Conservation (phyloP, 2,888 invertebrate genomes). For the Anoplius nigerrimus region DNA sequence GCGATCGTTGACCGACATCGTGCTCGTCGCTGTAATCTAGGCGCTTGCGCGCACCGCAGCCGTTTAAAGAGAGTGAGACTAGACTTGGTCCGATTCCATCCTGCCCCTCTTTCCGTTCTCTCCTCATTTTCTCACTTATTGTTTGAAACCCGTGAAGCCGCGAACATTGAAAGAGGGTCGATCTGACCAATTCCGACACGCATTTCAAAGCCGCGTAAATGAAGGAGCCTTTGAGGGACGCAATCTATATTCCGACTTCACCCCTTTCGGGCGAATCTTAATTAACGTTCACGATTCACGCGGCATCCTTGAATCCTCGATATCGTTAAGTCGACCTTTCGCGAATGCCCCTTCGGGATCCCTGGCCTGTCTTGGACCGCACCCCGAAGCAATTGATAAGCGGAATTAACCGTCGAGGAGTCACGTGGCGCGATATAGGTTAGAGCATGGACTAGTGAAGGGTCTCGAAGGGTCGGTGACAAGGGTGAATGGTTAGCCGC, state of each 20-base stretch:
- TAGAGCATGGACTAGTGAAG: conserved; percentile 14
- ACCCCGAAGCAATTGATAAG: background rate
- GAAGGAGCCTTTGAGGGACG: no score
- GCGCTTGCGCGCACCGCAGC: no score
- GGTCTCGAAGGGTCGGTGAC: conserved; percentile 17
- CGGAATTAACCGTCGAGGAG: conserved; percentile 56
- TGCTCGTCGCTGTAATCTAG: no score
- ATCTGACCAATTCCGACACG: background rate
- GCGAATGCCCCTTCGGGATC: background rate
- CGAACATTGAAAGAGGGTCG: conserved; percentile 2
- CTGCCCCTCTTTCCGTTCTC: no score
- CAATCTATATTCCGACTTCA: conserved; percentile 1
- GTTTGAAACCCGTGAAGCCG: no score
- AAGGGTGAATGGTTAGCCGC: conserved; percentile 18
- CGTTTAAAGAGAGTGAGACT: no score
- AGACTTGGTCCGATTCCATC: no score
- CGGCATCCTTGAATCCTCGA: conserved; percentile 5
- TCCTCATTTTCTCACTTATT: no score
- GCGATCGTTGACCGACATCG: no score
- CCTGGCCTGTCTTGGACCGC: background rate
- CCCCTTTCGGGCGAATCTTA: conserved; percentile 19
- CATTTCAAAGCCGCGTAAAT: background rate
- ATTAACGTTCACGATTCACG: conserved; percentile 23
- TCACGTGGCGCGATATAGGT: conserved; percentile 38
- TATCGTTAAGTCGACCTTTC: conserved; percentile 17